Evolutionary conservation across 2,888 invertebrate species (phyloP), one percentile per base, ranked within the genome.

Genomic region (Apeira syringaria): DNA sequence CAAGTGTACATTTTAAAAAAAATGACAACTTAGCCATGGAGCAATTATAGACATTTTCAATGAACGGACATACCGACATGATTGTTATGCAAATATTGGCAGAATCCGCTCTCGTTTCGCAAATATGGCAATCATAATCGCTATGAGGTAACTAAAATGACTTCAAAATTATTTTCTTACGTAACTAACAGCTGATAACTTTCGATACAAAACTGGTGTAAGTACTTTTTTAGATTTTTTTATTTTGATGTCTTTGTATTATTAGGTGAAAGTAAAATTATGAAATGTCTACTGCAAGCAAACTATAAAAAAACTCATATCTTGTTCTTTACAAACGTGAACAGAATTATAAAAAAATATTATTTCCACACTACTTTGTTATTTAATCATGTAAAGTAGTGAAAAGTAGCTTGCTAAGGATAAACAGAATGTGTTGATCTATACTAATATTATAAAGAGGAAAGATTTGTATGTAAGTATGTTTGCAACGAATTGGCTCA

Each of bases 51-150:
- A 33, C 29, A 27, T 10, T 32, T 37, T 47, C 17, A 41, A 40
- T 50, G 32, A 37, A 39, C 34, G 35, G n/a, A 30, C 38, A 20
- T 38, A 5, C 27, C 29, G 8, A 9, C 32, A 36, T 18, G n/a
- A 9, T 35, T 35, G 46, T 41, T 50, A 55, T 55, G 55, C 50
- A 48, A 55, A 55, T 55, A 52, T 55, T 46, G 41, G 46, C 41
- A 50, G 48, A 41, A 50, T 48, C 38, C 46, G 46, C 48, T 55
- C 52, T 32, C 41, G 44, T 48, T 55, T 55, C 24, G 35, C 45
- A 15, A 50, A 43, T 26, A 3, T 44, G 39, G 35, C 41, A 50
- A 44, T 48, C 32, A 48, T 48, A 44, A 52, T 54, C 36, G 45
- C 42, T 41, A 34, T 55, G 52, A 44, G 30, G 48, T 44, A 55